Percentiles rank a stretch among this genome's conserved stretches.
Conservation (phyloP, 2,113 vertebrate species). For the western clawed frog (Xenopus tropicalis) region DNA sequence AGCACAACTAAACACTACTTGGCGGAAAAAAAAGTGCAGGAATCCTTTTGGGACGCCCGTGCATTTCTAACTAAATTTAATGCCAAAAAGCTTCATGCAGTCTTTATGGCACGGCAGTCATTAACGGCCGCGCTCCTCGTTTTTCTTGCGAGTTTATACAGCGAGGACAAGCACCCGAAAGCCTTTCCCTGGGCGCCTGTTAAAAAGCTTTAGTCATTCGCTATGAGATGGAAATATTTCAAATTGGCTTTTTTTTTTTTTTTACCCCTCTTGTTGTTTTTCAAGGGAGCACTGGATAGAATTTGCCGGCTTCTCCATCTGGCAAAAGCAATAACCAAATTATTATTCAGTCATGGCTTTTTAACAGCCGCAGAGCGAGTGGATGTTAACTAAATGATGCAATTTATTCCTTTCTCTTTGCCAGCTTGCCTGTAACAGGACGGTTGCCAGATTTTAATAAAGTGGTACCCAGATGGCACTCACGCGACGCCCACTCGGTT, state of each 20-base stretch:
- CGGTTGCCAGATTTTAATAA: conserved; percentile 92
- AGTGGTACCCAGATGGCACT: conserved; percentile 96
- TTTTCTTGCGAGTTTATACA: conserved; percentile 2
- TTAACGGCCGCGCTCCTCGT: conserved; percentile 5
- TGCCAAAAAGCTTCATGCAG: conserved; percentile 9
- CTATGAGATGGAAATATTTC: conserved; percentile 70
- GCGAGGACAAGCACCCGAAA: conserved; percentile 34
- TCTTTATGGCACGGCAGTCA: conserved; percentile 4
- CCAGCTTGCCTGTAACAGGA: conserved; percentile 88
- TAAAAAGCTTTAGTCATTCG: conserved; percentile 55
- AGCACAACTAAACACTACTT: background rate
- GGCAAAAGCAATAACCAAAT: conserved; percentile 85
- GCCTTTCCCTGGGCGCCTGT: conserved; percentile 51
- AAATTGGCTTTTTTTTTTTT: conserved; percentile 53
- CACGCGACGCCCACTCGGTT: conserved; percentile 87
- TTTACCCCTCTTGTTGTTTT: conserved; percentile 45
- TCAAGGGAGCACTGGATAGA: conserved; percentile 60
- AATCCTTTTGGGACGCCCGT: background rate
- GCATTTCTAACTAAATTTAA: background rate
- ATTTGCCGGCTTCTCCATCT: conserved; percentile 81
- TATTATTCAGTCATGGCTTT: conserved; percentile 93
- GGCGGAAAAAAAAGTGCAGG: background rate
- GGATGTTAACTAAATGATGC: conserved; percentile 98
- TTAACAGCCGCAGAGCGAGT: conserved; percentile 88
- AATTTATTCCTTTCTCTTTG: conserved; percentile 92